phyloP scores from a whole-genome alignment of 2,113 vertebrate species.

The Acanthisitta chloris region DNA sequence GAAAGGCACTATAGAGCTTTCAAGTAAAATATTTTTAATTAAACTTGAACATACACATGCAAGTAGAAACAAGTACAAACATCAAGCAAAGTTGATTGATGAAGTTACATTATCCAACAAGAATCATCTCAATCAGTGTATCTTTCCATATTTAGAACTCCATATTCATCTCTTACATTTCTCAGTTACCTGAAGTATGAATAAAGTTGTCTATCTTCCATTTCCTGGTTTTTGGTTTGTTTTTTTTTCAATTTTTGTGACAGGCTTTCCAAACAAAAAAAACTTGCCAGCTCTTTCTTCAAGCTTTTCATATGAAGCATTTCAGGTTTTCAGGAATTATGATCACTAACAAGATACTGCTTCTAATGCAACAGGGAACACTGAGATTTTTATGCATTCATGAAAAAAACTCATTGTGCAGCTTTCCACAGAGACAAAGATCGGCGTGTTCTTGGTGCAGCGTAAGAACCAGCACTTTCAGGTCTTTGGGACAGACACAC shows the following conservation, averaged over 20 bases:
- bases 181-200: not conserved
- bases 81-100: not conserved
- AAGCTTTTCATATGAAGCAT: not conserved
- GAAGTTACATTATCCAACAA: conserved; percentile 25
- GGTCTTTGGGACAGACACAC: conserved; percentile 51
- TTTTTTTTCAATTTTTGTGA: not conserved
- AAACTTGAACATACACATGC: conserved; percentile 43
- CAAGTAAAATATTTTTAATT: conserved; percentile 65
- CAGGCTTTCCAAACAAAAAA: not conserved
- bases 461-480: conserved; percentile 53
- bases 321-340: not conserved
- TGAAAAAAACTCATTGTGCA: conserved; percentile 9
- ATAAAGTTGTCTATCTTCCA: not conserved
- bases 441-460: conserved; percentile 38
- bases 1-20: conserved; percentile 57
- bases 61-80: conserved; percentile 54
- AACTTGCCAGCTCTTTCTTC: not conserved
- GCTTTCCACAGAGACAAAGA: conserved; percentile 39
- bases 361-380: not conserved
- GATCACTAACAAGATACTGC: not conserved
- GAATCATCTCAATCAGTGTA: not conserved
- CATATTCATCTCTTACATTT: not conserved
- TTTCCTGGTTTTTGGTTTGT: not conserved
- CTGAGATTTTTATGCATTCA: not conserved
- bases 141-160: not conserved